Percentiles rank a stretch among this genome's conserved stretches.
phyloP scores from a whole-genome alignment of 2,888 invertebrate genomes.

The Andrena minutula region DNA sequence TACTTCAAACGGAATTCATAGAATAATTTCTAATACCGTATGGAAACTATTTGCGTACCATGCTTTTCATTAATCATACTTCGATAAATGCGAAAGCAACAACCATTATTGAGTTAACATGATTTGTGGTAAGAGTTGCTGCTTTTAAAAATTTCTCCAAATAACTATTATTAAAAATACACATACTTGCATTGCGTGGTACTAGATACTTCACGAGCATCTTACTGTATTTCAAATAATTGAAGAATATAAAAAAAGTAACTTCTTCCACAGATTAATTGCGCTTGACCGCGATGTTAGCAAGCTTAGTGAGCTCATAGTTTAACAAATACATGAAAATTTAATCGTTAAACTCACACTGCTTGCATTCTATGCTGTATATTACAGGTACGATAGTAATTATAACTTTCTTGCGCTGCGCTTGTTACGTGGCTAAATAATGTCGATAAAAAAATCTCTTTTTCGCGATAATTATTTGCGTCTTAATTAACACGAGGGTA shows the following conservation, averaged over 20 bases:
- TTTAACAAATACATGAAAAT: background rate
- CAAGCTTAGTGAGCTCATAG: no score
- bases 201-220: no score
- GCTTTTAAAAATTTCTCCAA: background rate
- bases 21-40: no score
- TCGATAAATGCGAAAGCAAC: no score
- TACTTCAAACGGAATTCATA: no score
- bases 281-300: background rate
- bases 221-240: background rate
- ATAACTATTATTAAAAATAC: no score
- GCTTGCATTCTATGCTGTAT: background rate
- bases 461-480: constrained; percentile 16
- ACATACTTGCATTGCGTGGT: no score
- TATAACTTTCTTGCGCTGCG: background rate
- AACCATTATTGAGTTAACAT: background rate
- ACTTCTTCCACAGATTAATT: background rate
- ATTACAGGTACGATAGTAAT: background rate
- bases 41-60: no score
- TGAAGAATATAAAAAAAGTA: background rate
- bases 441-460: constrained; percentile 17
- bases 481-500: constrained; percentile 36
- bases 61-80: no score
- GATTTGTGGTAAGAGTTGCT: background rate
- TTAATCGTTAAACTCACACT: constrained; percentile 12
- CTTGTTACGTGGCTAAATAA: constrained; percentile 1